Base-by-base conservation (phyloP, 2,888 invertebrate species). In the Eristalis arbustorum region DNA sequence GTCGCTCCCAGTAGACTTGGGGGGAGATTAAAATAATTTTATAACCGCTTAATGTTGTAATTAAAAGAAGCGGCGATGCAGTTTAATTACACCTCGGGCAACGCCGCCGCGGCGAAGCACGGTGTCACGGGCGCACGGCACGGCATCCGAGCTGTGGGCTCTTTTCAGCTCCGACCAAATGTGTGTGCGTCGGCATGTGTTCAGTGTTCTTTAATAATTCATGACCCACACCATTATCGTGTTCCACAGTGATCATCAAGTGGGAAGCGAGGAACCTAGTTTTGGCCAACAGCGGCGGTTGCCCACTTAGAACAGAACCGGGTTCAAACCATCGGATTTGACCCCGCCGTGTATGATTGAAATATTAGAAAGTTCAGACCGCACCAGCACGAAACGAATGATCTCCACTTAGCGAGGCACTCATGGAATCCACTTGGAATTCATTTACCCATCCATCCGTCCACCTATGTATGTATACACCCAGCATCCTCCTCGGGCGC, bases 311-410 rank as follows among this genome's bases (percentile, higher is more conserved):
- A 61, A 75, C 49, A 22, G 28, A 68, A 72, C 49, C 64, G 18
- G 66, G 66, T 82, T 61, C 57, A 22, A 62, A 25, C 23, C 61
- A 25, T 49, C 25, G 64, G 75, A 59, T 75, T 71, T 80, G 61
- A 84, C 80, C 84, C 66, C 31, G 18, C 40, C 13, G 56, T 3
- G 62, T 34, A 72, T 84, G 75, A 84, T 84, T 80, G 84, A 84
- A 80, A 75, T 74, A 84, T 80, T 80, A 80, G 80, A 84, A 80
- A 80, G 84, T 67, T 71, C 23, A 59, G 73, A 79, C 74, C 64
- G 13, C 73, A 61, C 31, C 37, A n/a, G 69, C 79, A 71, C 34
- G 69, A 63, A 56, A n/a, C 14, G 40, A 75, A 49, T 57, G 74
- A 67, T 75, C 31, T 23, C 59, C 73, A 74, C 64, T 78, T 74